phyloP scores from a whole-genome alignment of 2,113 vertebrate genomes.

The Formicarius rufipectus region DNA sequence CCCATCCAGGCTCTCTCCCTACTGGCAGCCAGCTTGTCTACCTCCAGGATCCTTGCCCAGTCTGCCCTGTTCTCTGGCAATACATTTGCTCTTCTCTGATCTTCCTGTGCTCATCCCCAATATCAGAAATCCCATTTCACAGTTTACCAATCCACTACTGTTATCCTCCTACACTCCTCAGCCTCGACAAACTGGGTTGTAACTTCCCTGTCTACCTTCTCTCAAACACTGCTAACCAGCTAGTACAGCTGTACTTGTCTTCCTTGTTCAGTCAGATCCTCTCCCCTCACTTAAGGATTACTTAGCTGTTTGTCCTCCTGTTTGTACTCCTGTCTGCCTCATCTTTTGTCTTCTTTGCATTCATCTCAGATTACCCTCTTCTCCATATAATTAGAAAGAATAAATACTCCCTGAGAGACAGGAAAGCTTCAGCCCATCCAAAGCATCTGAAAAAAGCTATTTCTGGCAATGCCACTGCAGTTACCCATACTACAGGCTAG shows the following conservation, averaged over 20 bases:
- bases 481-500: accelerated
- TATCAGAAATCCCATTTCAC: background rate
- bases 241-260: background rate
- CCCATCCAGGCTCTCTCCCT: background rate
- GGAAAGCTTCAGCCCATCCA: background rate
- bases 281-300: accelerated
- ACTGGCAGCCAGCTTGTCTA: background rate
- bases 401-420: background rate
- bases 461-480: background rate
- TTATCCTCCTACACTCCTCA: background rate
- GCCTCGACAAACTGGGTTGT: background rate
- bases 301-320: background rate
- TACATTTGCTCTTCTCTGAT: background rate
- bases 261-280: background rate
- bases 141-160: background rate
- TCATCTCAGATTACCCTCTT: background rate
- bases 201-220: background rate
- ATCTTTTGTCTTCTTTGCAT: background rate
- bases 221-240: background rate
- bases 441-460: background rate
- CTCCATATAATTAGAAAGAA: background rate
- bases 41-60: background rate
- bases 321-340: background rate
- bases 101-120: background rate
- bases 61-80: background rate